Base-by-base conservation (phyloP, 2,797 vertebrate species). In the Cyprinella venusta region DNA sequence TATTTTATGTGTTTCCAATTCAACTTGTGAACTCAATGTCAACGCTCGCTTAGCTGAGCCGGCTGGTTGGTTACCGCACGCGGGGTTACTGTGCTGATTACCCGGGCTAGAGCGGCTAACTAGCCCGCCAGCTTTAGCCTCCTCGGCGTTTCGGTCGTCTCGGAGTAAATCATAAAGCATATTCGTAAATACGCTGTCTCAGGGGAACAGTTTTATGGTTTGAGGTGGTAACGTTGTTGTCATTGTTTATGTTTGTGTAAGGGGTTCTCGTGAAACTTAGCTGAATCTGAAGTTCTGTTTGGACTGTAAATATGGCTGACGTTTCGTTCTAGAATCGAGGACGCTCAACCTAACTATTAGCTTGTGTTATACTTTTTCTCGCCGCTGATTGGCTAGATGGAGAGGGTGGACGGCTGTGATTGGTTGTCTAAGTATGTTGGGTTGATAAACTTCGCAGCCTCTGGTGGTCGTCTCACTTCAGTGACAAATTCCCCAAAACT, bases 241-340 rank as follows among this genome's bases (percentile, higher is more conserved):
- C 26, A 50, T 50, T 12, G 64, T 6, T 78, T 64, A 38, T 61
- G 50, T 77, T 50, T 8, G 75, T 45, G 13, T 19, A 21, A n/a
- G 19, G 45, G 26, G 21, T 61, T 74, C 9, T 76, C 3, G 19
- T 67, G 50, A 70, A 83, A 83, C 82, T 83, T 78, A n/a, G 19
- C 50, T 33, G 77, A 63, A 67, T 71, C 82, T 64, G 82, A 89
- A 88, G 80, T 89, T 88, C 65, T 81, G 75, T 10, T 63, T 83
- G 90, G 90, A 93, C 89, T 90, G 92, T 93, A 93, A 95, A 95
- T 92, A 95, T 94, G 94, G 95, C 94, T 94, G 95, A 95, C 95
- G 95, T 93, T 93, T 95, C 93, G 91, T 92, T 94, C 90, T 88
- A 50, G 90, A 91, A 92, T 91, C 91, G 91, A 91, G 91, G 87